A percentile compares a stretch with the other conserved stretches of the same genome.
Evolutionary conservation across 2,113 vertebrate species (phyloP).

Genomic region (Macrotis lagotis): DNA sequence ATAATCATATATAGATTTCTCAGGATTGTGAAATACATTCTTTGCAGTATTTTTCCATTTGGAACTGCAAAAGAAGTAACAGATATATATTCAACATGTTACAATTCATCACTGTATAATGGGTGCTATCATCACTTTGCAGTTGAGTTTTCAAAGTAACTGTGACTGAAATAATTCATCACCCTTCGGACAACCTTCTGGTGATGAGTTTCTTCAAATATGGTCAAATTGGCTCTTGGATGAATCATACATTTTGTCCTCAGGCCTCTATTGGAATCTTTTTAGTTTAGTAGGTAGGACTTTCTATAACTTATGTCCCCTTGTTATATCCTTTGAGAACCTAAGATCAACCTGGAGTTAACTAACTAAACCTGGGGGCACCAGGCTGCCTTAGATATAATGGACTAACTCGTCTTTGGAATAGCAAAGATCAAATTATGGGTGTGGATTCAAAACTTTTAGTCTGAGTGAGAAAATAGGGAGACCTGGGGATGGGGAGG

Average conservation of each 20-base stretch:
- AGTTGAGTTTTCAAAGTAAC: not conserved
- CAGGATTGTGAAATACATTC: not conserved
- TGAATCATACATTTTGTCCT: not conserved
- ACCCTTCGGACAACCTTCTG: not conserved
- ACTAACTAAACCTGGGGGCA: not conserved
- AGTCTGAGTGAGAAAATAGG: not conserved
- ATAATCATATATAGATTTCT: not conserved
- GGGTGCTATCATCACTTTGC: not conserved
- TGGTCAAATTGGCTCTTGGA: not conserved
- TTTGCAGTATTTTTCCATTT: not conserved
- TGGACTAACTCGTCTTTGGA: not conserved
- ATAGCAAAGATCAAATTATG: not conserved
- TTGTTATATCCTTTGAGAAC: not conserved
- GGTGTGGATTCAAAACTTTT: not conserved
- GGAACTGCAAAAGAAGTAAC: not conserved
- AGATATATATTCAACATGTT: not conserved
- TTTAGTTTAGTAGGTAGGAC: not conserved
- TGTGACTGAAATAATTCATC: not conserved
- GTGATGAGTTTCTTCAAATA: not conserved
- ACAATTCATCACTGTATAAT: not conserved
- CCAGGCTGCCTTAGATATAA: not conserved
- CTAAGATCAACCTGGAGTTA: not conserved
- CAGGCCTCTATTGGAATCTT: not conserved
- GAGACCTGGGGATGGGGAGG: not conserved
- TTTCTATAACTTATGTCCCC: not conserved